phyloP scores from a whole-genome alignment of 2,888 invertebrate genomes.

The Rhingia rostrata region DNA sequence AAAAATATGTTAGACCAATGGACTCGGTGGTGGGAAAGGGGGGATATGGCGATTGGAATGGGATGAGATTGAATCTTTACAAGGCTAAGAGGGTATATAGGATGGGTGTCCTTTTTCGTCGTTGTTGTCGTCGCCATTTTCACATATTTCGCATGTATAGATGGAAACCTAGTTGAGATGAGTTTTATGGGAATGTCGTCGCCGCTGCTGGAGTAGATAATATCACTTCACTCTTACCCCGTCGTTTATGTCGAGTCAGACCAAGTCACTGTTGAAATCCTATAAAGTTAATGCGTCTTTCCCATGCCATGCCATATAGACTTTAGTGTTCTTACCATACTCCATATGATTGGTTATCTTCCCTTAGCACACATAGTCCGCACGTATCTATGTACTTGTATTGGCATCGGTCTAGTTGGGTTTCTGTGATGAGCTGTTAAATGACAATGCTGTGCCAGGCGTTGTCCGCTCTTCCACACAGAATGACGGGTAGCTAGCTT shows the following conservation, averaged over 20 bases:
- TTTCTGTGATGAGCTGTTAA: conserved; percentile 70
- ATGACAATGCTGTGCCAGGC: conserved; percentile 54
- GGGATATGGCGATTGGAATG: no score
- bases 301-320: conserved; percentile 51
- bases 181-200: conserved; percentile 71
- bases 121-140: conserved; percentile 47
- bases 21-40: conserved; percentile 1
- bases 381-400: conserved; percentile 43
- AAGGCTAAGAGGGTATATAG: conserved; percentile 56
- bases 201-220: conserved; percentile 58
- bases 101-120: conserved; percentile 68
- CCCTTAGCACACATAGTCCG: conserved; percentile 25
- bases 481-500: conserved; percentile 44
- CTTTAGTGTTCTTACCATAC: conserved; percentile 6
- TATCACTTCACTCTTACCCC: conserved; percentile 54
- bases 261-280: conserved; percentile 36
- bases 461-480: conserved; percentile 28
- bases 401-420: conserved; percentile 61
- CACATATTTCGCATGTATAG: conserved; percentile 55
- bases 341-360: conserved; percentile 71
- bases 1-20: conserved; percentile 41
- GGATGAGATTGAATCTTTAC: conserved; percentile 23
- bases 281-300: conserved; percentile 70
- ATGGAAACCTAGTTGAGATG: conserved; percentile 56
- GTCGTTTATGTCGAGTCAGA: neutral